phyloP scores from a whole-genome alignment of 2,113 vertebrate genomes.

The Oplegnathus fasciatus region DNA sequence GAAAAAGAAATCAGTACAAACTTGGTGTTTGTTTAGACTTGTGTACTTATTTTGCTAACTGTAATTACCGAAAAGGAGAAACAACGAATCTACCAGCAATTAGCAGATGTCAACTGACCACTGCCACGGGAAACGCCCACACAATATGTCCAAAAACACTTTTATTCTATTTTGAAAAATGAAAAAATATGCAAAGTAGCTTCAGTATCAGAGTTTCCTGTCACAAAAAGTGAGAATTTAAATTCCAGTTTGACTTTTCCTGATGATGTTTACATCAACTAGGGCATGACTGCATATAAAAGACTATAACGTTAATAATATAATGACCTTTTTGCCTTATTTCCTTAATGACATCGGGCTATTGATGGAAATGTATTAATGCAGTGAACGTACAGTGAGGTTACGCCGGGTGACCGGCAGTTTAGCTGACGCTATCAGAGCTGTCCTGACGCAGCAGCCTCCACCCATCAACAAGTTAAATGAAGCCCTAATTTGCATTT shows the following conservation, averaged over 20 bases:
- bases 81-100: too few relatives aligned
- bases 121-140: too few relatives aligned
- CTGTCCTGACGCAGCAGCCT: background rate
- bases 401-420: background rate
- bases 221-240: background rate
- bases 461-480: background rate
- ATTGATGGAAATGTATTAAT: slow-evolving; percentile 13
- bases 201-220: background rate
- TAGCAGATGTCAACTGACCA: too few relatives aligned
- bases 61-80: too few relatives aligned
- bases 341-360: background rate
- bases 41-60: too few relatives aligned
- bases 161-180: too few relatives aligned
- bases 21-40: too few relatives aligned
- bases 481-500: slow-evolving; percentile 29
- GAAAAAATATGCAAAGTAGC: background rate
- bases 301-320: background rate
- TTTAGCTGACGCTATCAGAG: slow-evolving; percentile 25
- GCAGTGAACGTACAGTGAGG: background rate
- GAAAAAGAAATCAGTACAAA: too few relatives aligned
- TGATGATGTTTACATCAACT: background rate
- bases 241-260: background rate
- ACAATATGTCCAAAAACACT: too few relatives aligned
- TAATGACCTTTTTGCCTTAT: background rate
- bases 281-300: background rate